phyloP scores from a whole-genome alignment of 2,797 vertebrate species.

The Bufotes viridis region DNA sequence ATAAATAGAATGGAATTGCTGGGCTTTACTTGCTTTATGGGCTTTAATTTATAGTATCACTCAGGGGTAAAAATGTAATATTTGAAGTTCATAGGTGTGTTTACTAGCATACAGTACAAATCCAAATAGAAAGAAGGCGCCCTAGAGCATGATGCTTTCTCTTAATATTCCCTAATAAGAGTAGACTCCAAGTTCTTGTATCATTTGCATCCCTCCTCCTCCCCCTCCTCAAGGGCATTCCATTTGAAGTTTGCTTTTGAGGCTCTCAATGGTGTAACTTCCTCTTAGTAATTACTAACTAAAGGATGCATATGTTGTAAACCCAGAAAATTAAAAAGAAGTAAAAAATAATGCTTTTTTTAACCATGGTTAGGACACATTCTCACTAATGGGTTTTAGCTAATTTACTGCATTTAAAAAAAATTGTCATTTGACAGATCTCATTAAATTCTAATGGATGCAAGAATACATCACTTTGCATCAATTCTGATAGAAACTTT shows the following conservation, averaged over 20 bases:
- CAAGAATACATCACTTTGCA: background rate
- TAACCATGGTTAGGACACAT: no score
- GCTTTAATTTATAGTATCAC: conserved; percentile 40
- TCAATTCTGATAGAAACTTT: background rate
- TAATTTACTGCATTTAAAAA: no score
- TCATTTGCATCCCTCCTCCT: conserved; percentile 26
- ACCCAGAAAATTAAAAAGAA: conserved; percentile 28
- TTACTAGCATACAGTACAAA: background rate
- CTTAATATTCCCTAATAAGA: conserved; percentile 42
- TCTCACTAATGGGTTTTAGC: no score
- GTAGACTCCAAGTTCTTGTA: conserved; percentile 27
- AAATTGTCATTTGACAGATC: no score
- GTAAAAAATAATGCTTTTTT: conserved; percentile 14
- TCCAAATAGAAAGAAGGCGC: conserved; percentile 4
- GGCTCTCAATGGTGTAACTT: conserved; percentile 44
- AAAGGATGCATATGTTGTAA: conserved; percentile 52
- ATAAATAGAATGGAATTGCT: conserved; percentile 9
- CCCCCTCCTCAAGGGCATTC: conserved; percentile 27
- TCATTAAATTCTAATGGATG: no score
- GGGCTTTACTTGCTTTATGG: conserved; percentile 24
- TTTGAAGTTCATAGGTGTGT: conserved; percentile 12
- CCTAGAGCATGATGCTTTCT: background rate
- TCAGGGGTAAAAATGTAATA: conserved; percentile 37
- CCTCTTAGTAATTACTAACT: conserved; percentile 54
- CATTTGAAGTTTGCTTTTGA: conserved; percentile 44